Percentiles rank a stretch among this genome's conserved stretches.
Conservation (phyloP, 2,888 invertebrate species). For the Meteorus cinctellus region DNA sequence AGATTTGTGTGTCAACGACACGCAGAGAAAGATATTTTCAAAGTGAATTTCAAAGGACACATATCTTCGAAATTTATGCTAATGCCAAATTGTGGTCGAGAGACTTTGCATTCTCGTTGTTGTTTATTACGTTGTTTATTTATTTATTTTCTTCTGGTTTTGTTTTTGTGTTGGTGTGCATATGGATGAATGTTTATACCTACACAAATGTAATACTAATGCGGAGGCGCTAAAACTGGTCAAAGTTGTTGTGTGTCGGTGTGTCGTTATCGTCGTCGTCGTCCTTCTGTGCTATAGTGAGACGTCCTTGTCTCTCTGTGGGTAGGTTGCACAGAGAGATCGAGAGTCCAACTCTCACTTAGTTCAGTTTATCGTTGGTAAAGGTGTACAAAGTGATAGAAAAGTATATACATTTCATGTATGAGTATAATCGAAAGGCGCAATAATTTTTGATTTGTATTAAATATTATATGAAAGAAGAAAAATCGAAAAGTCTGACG, state of each 20-base stretch:
- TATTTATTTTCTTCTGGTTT: not conserved
- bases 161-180: conserved; percentile 14
- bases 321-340: conserved; percentile 34
- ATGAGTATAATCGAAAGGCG: not conserved
- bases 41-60: conserved; percentile 1
- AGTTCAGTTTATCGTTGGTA: not conserved
- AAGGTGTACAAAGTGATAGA: not conserved
- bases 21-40: not conserved
- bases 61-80: conserved; percentile 36
- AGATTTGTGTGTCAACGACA: conserved; percentile 34
- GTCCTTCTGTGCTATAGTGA: conserved; percentile 35
- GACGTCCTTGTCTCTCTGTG: conserved; percentile 44
- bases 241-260: conserved; percentile 39
- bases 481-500: not conserved
- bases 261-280: conserved; percentile 25
- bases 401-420: not conserved
- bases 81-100: conserved; percentile 26
- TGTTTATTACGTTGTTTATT: not conserved
- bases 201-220: conserved; percentile 5
- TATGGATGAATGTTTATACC: not conserved
- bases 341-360: conserved; percentile 44
- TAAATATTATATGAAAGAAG: not conserved
- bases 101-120: conserved; percentile 3
- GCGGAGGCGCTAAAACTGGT: conserved; percentile 50
- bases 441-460: not conserved